A percentile compares a stretch with the other conserved stretches of the same genome.
phyloP scores from a whole-genome alignment of 2,888 invertebrate genomes.

The Stomorhina lunata region DNA sequence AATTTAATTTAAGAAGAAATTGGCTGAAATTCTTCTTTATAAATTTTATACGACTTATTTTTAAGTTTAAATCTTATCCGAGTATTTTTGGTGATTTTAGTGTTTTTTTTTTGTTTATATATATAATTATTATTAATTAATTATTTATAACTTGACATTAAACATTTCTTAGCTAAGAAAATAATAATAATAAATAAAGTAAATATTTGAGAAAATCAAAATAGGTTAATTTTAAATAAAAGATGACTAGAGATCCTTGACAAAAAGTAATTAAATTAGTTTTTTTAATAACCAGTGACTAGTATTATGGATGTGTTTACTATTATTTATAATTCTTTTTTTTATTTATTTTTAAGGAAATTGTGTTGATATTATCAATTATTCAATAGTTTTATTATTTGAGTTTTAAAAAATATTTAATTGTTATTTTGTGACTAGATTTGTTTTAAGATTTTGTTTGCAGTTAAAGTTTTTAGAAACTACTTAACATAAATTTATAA shows the following conservation, averaged over 20 bases:
- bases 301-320: too few species aligned
- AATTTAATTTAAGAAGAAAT: constrained; percentile 50
- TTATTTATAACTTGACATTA: constrained; percentile 56
- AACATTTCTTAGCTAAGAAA: constrained; percentile 60
- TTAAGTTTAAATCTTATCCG: constrained; percentile 32
- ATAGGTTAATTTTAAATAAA: background rate
- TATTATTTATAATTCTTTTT: too few species aligned
- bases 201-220: background rate
- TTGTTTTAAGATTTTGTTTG: too few species aligned
- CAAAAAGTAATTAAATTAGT: too few species aligned
- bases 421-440: too few species aligned
- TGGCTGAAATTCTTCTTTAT: constrained; percentile 43
- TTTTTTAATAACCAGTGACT: too few species aligned
- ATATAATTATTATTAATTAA: constrained; percentile 20
- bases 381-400: too few species aligned
- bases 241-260: background rate
- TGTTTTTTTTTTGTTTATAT: constrained; percentile 5
- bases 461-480: too few species aligned
- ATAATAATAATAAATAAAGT: constrained; percentile 9
- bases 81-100: background rate
- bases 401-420: too few species aligned
- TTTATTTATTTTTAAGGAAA: too few species aligned
- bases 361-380: too few species aligned
- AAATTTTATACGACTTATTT: constrained; percentile 8
- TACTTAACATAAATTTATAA: too few species aligned